Percentiles rank a stretch among this genome's conserved stretches.
Evolutionary conservation across 2,797 vertebrate genomes (phyloP).

Genomic region (Meriones psammophilus): DNA sequence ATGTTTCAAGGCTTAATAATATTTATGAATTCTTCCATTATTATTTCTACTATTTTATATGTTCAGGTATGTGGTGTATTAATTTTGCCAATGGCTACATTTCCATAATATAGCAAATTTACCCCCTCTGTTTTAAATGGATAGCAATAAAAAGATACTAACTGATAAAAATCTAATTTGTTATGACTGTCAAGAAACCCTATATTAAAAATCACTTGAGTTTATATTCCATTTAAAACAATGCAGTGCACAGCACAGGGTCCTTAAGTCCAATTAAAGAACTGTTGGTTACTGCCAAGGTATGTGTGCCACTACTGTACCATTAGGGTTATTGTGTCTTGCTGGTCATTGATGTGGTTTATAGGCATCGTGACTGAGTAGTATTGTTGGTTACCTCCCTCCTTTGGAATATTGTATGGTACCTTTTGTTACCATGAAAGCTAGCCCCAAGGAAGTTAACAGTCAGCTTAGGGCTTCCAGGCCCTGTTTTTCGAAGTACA

Average conservation of each 20-base stretch:
- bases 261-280: neutral
- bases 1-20: constrained; percentile 16
- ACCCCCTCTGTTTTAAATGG: constrained; percentile 67
- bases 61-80: constrained; percentile 36
- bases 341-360: neutral
- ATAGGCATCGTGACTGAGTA: neutral
- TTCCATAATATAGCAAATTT: constrained; percentile 57
- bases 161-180: constrained; percentile 72
- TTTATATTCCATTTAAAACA: constrained; percentile 66
- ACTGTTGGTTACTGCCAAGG: neutral
- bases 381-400: neutral
- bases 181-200: constrained; percentile 65
- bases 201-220: constrained; percentile 72
- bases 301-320: neutral
- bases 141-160: constrained; percentile 63
- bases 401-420: neutral
- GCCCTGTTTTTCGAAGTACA: neutral
- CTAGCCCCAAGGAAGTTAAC: no score
- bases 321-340: no score
- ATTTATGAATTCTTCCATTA: neutral
- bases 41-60: constrained; percentile 56
- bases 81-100: constrained; percentile 46
- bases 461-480: neutral
- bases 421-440: neutral
- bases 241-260: no score